Base-by-base conservation (phyloP, 2,888 invertebrate species). In the Chymomyza procnemis region DNA sequence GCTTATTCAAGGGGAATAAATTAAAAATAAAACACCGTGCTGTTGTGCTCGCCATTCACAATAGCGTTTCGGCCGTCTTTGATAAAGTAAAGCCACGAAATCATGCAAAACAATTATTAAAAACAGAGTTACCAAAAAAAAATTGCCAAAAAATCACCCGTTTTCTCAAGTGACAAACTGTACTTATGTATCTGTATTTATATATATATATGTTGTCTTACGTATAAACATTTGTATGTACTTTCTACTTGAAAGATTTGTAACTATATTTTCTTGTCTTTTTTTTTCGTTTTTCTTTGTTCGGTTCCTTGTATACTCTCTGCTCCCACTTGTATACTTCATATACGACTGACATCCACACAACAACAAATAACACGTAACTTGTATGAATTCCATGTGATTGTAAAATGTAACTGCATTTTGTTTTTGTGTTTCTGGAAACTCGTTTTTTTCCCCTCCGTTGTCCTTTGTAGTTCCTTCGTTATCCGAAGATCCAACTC, bases 401-500 rank as follows among this genome's bases (percentile, higher is more conserved):
- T 62, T 62, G 61, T 75, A 67, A 63, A 57, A 65, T 72, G 61
- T 72, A 22, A 41, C 34, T 41, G 34, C 34, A 41, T 41, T 63
- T 63, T 56, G 22, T 57, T 50, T 67, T 41, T 41, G 34, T 50
- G 34, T 61, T 46, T 9, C 26, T 9, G 34, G 48, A 12, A 46
- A 61, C 50, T 61, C 12, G 16, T 71, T 57, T 5, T 50, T 61
- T 41, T 62, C n/a, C n/a, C n/a, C 19, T 65, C 22, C 54, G 68
- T 12, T 75, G 34, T 67, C 61, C 55, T 71, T 56, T 77, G 69
- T 88, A 91, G 91, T 91, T 79, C 91, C 91, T 85, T 91, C 91
- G 70, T 82, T 91, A 78, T 90, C 91, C 71, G 91, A 91, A 89
- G 91, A 91, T 88, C 91, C 90, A 78, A 91, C 91, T 77, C 91